phyloP scores from a whole-genome alignment of 1,140 invertebrate genomes.

The Polyergus mexicanus region DNA sequence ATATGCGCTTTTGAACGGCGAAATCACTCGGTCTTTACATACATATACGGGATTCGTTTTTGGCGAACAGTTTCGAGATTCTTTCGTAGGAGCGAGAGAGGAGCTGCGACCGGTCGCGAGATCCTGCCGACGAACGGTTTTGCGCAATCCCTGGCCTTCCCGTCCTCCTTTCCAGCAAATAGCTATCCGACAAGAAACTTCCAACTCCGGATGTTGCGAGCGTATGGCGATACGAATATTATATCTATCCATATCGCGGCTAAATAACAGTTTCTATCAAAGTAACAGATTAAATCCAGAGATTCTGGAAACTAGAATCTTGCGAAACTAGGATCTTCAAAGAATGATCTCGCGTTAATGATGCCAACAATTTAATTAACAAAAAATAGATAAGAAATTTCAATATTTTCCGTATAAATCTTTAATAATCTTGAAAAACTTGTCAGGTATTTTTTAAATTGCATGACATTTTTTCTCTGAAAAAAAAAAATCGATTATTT shows the following conservation, averaged over 20 bases:
- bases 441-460: neutral
- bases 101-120: slow-evolving; percentile 27
- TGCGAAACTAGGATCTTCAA: neutral
- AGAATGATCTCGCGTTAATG: neutral
- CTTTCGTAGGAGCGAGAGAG: slow-evolving; percentile 40
- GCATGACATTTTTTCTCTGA: neutral
- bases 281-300: slow-evolving; percentile 1
- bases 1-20: slow-evolving; percentile 26
- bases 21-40: slow-evolving; percentile 31
- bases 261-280: slow-evolving; percentile 25
- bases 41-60: slow-evolving; percentile 54
- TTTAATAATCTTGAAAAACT: neutral
- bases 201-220: slow-evolving; percentile 45
- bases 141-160: slow-evolving; percentile 56
- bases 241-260: neutral
- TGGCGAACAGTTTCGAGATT: slow-evolving; percentile 29
- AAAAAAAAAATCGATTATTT: neutral
- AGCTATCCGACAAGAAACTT: slow-evolving; percentile 50
- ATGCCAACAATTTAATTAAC: neutral
- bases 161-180: slow-evolving; percentile 61
- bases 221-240: slow-evolving; percentile 47
- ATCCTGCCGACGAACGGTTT: slow-evolving; percentile 59
- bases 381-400: neutral
- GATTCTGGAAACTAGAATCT: neutral
- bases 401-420: too few species aligned